Base-by-base conservation (phyloP, 2,797 vertebrate species). In the Muscicapa striata region DNA sequence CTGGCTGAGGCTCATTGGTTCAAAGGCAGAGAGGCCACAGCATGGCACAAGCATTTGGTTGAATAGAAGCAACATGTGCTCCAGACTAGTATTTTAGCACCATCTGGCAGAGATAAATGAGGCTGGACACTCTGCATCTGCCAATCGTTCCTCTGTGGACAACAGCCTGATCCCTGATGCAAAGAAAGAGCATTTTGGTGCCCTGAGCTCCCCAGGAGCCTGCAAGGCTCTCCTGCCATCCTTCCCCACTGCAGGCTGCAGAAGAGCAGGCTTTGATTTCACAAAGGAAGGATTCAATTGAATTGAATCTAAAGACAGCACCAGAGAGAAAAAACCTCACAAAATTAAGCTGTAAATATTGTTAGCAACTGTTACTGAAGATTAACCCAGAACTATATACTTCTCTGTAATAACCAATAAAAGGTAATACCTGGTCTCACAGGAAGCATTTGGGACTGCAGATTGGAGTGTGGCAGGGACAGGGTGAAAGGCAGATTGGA, bases 21-120 rank as follows among this genome's bases (percentile, higher is more conserved):
- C 77, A 67, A 64, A 84, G 27, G 66, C 62, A 91, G 69, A 87
- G n/a, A 91, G 83, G 70, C 83, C 87, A 87, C 89, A 86, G 89
- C 64, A 76, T 72, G 95, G 95, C 88, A 95, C 27, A 61, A 92
- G 78, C 89, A 80, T 93, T 96, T 82, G 87, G 57, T 70, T 95
- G 87, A 97, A 96, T 74, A 90, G 83, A 79, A 94, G 95, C 95
- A 96, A 96, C 93, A 94, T 83, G 94, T 94, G 94, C 74, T 93
- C 49, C 0, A 0, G 64, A 93, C 74, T 49, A 82, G 77, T 8
- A 79, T 94, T 89, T 93, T 84, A 88, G 77, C 85, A 97, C 95
- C 95, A 97, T 96, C 95, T 97, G 96, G 85, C 95, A 96, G 57
- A 95, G 87, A 93, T 79, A 94, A 97, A 96, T 90, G 72, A 79